Evolutionary conservation across 2,113 vertebrate genomes (phyloP).

Genomic region (Archilochus colubris): DNA sequence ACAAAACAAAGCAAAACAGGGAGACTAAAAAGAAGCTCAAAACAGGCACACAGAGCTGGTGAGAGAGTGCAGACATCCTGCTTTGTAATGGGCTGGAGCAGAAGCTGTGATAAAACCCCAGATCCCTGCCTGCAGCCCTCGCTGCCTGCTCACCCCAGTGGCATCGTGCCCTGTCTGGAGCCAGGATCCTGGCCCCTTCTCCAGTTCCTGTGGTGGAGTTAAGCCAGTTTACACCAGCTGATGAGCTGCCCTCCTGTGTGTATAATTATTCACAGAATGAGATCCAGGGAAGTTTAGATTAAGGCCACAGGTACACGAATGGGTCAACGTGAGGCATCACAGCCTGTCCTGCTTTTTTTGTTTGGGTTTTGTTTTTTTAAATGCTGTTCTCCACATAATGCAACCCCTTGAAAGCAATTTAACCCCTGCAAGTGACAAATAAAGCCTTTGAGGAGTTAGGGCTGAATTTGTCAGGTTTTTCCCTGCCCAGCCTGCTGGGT

Average conservation of each 20-base stretch:
- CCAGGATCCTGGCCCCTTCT: background rate
- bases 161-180: background rate
- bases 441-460: background rate
- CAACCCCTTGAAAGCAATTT: background rate
- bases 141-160: background rate
- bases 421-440: background rate
- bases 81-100: background rate
- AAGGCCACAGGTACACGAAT: background rate
- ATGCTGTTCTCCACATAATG: background rate
- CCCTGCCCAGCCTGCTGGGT: background rate
- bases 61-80: background rate
- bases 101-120: background rate
- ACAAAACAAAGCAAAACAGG: background rate
- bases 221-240: constrained; percentile 30
- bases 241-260: constrained; percentile 44
- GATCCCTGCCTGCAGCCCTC: background rate
- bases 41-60: background rate
- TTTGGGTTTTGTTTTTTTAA: too few relatives aligned
- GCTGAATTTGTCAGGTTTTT: background rate
- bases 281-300: constrained; percentile 45
- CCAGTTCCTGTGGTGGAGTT: background rate
- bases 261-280: constrained; percentile 29
- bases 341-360: background rate
- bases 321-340: constrained; percentile 15
- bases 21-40: background rate